These are phyloP conservation scores for Anthoscopus minutus DNA, from an alignment of 2,113 vertebrate species.

Conservation along the genomic window DNA sequence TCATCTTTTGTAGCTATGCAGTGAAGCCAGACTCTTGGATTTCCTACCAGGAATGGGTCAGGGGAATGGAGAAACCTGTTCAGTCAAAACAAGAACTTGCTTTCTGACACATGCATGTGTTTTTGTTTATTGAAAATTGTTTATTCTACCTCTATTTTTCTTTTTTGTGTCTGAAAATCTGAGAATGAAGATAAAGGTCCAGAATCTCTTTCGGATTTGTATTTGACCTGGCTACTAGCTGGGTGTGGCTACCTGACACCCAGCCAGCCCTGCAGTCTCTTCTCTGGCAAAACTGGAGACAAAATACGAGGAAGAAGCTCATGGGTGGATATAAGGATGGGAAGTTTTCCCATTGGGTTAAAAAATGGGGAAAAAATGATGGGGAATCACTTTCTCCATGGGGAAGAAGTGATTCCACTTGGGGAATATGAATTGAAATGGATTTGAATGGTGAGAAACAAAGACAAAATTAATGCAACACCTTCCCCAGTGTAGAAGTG, in stretches of 20 bases:
- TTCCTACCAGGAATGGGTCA: not conserved
- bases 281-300: accelerated
- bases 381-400: no score
- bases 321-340: not conserved
- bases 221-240: not conserved
- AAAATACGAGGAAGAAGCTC: not conserved
- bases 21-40: not conserved
- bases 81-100: not conserved
- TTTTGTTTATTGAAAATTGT: not conserved
- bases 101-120: not conserved
- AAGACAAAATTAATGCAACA: not conserved
- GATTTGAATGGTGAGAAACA: not conserved
- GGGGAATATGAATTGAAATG: not conserved
- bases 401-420: not conserved
- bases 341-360: no score
- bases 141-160: not conserved
- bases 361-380: no score
- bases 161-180: not conserved
- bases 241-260: not conserved
- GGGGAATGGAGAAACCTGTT: not conserved
- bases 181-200: not conserved
- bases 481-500: not conserved
- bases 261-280: not conserved
- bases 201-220: not conserved
- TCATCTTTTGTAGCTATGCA: not conserved